Base-by-base conservation (phyloP, 2,797 vertebrate genomes). In the Meda fulgida region DNA sequence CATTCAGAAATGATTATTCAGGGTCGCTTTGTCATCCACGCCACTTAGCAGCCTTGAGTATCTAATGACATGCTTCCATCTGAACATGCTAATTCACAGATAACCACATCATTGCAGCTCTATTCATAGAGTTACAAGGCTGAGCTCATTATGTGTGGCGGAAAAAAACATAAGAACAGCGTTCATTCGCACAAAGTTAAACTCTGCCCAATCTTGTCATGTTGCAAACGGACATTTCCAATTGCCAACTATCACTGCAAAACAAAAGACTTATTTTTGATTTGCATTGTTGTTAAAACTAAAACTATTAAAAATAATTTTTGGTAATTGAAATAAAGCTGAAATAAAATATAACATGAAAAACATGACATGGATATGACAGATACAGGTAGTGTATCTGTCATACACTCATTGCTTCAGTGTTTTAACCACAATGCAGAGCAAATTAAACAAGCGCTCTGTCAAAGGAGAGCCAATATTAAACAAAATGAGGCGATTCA, bases 1-100 rank as follows among this genome's bases (percentile, higher is more conserved):
- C 81, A 86, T 91, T 89, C 84, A 69, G 46, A 18, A 78, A 76
- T 38, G 23, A 83, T 78, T 87, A 85, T 86, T 81, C 36, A 78
- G 66, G 51, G 29, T 65, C 18, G 36, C 26, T 38, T 60, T 81
- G 48, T 88, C 85, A 87, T 84, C 55, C 34, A 51, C 4, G 76
- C 5, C 51, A 85, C 81, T 80, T 78, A 83, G 18, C 72, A 63
- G 19, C 36, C 38, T 51, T 55, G n/a, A 84, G 80, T 87, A 88
- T 91, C 84, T 91, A 84, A 89, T 87, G 88, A 89, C 89, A 76
- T n/a, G 77, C 83, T 87, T 90, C 84, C 87, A 84, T 72, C 88
- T 53, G 69, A 90, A 90, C 80, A 72, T 86, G 48, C 58, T 87
- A 84, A 92, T 83, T 83, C 89, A 86, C 23, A 80, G 67, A 89